Evolutionary conservation across 2,888 invertebrate genomes (phyloP).

Genomic region (Cybosia mesomella): DNA sequence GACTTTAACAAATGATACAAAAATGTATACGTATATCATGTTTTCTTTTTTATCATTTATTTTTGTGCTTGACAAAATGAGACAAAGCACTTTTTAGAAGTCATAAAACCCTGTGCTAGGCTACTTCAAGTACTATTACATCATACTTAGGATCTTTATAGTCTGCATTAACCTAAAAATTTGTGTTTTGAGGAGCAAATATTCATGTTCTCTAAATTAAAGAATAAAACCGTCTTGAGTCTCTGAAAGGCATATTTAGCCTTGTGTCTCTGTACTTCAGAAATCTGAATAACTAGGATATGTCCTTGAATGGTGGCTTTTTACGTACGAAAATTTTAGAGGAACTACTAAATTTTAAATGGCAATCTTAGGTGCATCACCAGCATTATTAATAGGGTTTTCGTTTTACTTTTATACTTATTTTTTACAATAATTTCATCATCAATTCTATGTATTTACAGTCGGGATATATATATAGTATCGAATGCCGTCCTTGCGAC

Average conservation of each 20-base stretch:
- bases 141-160: not conserved
- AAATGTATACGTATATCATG: not conserved
- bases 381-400: too few species aligned
- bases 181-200: not conserved
- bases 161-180: not conserved
- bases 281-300: not conserved
- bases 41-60: slow-evolving; percentile 4
- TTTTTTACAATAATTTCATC: too few species aligned
- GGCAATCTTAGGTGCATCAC: too few species aligned
- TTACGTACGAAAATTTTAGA: too few species aligned
- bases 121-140: not conserved
- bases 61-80: not conserved
- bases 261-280: not conserved
- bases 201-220: not conserved
- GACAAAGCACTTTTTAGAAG: not conserved
- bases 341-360: too few species aligned
- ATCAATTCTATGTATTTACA: too few species aligned
- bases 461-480: too few species aligned
- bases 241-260: not conserved
- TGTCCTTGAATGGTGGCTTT: too few species aligned
- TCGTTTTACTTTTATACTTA: too few species aligned
- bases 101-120: not conserved
- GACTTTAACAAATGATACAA: too few species aligned
- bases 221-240: not conserved
- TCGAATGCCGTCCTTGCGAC: too few species aligned